These are phyloP conservation scores for Tiliqua scincoides DNA, from an alignment of 2,113 vertebrate species.

Conservation along the genomic window DNA sequence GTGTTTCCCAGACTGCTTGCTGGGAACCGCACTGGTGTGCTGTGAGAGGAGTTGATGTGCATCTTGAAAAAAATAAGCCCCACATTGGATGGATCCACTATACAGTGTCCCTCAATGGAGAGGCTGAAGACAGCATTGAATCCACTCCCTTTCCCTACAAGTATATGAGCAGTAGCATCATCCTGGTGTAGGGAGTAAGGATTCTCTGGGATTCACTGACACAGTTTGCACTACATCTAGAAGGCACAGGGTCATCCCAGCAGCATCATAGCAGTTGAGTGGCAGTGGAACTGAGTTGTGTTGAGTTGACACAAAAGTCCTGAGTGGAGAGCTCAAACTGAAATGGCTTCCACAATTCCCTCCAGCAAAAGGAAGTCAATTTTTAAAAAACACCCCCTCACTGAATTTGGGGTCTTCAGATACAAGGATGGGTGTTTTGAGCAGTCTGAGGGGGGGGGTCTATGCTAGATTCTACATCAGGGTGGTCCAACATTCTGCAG, in stretches of 20 bases:
- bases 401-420: background rate
- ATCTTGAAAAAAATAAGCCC: background rate
- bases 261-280: too few relatives aligned
- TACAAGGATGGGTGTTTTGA: background rate
- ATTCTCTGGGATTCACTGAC: background rate
- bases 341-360: background rate
- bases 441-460: background rate
- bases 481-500: too few relatives aligned
- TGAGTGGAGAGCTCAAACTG: too few relatives aligned
- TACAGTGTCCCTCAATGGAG: background rate
- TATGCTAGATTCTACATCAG: too few relatives aligned
- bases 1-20: background rate
- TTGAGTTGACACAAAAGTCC: background rate
- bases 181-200: background rate
- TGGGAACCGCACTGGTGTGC: background rate
- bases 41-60: background rate
- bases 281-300: background rate
- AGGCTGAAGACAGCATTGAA: background rate
- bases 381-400: background rate
- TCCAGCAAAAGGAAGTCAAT: background rate
- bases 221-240: background rate
- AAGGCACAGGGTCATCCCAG: background rate
- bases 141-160: background rate
- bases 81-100: background rate
- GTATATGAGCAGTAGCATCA: background rate